phyloP scores from a whole-genome alignment of 2,888 invertebrate genomes.

The Thymelicus sylvestris region DNA sequence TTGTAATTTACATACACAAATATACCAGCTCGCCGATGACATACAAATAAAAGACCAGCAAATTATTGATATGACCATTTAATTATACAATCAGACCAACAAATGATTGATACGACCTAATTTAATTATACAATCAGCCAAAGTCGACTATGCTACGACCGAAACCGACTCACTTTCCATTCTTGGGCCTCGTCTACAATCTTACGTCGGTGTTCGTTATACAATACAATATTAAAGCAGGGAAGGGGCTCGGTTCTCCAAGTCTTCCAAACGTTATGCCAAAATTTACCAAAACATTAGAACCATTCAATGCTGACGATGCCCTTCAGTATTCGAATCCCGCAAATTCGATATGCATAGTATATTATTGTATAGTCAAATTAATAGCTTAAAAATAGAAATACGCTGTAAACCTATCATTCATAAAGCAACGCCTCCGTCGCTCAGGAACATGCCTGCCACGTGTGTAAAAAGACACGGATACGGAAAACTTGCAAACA shows the following conservation, averaged over 20 bases:
- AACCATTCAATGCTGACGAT: not conserved
- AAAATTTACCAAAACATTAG: constrained; percentile 10
- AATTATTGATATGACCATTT: constrained; percentile 36
- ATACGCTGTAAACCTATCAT: constrained; percentile 40
- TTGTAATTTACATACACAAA: constrained; percentile 15
- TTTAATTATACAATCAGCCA: constrained; percentile 36
- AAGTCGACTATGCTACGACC: constrained; percentile 27
- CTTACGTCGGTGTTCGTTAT: constrained; percentile 17
- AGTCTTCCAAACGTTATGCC: constrained; percentile 14
- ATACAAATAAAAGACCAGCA: constrained; percentile 28
- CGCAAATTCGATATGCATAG: constrained; percentile 40
- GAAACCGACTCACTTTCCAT: constrained; percentile 30
- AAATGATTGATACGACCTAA: constrained; percentile 34
- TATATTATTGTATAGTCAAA: constrained; percentile 31
- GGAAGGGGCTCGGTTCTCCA: not conserved
- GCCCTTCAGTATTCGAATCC: constrained; percentile 26
- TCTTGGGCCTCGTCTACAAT: constrained; percentile 20
- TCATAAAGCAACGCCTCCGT: constrained; percentile 36
- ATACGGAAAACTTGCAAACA: constrained; percentile 30
- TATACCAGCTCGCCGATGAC: constrained; percentile 5
- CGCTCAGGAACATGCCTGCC: constrained; percentile 20
- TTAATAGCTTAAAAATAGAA: constrained; percentile 43
- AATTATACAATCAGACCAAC: constrained; percentile 31
- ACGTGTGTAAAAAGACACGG: constrained; percentile 32
- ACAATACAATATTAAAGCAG: constrained; percentile 9